phyloP scores from a whole-genome alignment of 2,113 vertebrate genomes.

The Coracopsis vasa region DNA sequence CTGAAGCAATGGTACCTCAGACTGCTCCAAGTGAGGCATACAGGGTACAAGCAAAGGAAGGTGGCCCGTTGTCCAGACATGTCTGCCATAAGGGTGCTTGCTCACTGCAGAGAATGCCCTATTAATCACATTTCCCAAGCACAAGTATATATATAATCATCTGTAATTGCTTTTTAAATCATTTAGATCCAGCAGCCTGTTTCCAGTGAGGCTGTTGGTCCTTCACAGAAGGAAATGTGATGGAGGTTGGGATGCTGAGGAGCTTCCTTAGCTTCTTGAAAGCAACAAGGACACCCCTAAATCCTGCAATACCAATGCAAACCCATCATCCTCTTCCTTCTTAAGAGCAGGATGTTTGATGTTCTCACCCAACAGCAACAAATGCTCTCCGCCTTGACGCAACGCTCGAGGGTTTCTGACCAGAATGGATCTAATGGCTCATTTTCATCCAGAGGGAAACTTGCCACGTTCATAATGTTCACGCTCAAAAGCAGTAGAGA shows the following conservation, averaged over 20 bases:
- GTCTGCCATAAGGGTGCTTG: not conserved
- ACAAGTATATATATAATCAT: not conserved
- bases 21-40: not conserved
- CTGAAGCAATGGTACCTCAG: not conserved
- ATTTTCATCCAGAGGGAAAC: not conserved
- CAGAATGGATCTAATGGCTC: not conserved
- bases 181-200: not conserved
- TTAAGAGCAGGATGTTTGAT: not conserved
- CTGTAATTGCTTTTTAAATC: not conserved
- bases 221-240: not conserved
- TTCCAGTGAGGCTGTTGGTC: not conserved
- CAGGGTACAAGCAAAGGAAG: not conserved
- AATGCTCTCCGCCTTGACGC: not conserved
- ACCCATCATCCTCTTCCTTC: not conserved
- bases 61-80: not conserved
- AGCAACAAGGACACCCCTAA: not conserved
- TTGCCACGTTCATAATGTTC: fast-evolving
- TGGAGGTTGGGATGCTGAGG: not conserved
- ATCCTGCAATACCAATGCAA: fast-evolving
- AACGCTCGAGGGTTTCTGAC: not conserved
- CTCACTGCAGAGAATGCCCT: not conserved
- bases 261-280: not conserved
- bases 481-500: not conserved
- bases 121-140: not conserved
- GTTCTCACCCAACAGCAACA: not conserved